Evolutionary conservation across 2,797 vertebrate species (phyloP).

Genomic region (Pempheris klunzingeri): DNA sequence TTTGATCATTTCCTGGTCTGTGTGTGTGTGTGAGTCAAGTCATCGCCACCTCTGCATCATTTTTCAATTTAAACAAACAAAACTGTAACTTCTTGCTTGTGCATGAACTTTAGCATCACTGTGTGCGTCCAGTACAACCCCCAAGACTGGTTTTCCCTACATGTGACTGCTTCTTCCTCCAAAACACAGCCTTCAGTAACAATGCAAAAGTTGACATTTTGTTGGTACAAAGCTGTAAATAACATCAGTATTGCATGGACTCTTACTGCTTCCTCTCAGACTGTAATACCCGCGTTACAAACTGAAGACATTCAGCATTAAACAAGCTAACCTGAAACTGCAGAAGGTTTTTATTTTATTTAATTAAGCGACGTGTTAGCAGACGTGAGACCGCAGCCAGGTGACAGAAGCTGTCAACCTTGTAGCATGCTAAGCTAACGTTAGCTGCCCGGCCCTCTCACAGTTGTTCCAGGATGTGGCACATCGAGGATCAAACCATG

Average conservation of each 20-base stretch:
- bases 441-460: constrained; percentile 20
- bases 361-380: background rate
- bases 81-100: background rate
- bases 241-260: rapidly evolving
- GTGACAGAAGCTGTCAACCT: constrained; percentile 43
- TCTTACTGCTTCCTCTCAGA: no score
- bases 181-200: background rate
- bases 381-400: constrained; percentile 16
- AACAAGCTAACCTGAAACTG: background rate
- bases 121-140: background rate
- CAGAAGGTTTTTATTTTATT: no score
- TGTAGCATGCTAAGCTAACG: constrained; percentile 18
- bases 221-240: no score
- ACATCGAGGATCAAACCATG: background rate
- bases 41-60: no score
- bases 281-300: background rate
- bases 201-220: background rate
- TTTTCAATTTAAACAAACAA: no score
- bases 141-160: background rate
- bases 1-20: no score
- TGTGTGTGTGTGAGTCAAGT: no score
- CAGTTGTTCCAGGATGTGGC: background rate
- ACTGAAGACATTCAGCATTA: background rate
- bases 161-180: background rate
- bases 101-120: background rate